Base-by-base conservation (phyloP, 2,797 vertebrate species). In the Trichosurus vulpecula region DNA sequence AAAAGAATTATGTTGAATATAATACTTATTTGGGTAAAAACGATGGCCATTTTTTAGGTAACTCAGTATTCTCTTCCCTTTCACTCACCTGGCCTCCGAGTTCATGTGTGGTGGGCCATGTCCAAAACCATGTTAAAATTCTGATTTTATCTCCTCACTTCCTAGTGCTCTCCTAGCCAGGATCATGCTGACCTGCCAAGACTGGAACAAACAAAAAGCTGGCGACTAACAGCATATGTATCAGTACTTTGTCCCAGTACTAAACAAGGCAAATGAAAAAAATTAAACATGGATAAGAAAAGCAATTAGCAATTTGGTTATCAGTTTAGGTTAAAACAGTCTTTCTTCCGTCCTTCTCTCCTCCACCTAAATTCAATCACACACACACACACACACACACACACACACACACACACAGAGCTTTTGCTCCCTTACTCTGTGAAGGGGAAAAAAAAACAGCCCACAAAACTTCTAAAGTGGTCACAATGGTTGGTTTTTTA, bases 181-280 rank as follows among this genome's bases (percentile, higher is more conserved):
- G 96, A 97, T 51, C 96, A 96, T 91, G 51, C 92, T 97, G 96
- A 93, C 53, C 95, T 95, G 96, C 96, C 97, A 97, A 96, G 52
- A 51, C 29, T 57, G 41, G 81, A 94, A 91, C 91, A 53, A 66
- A 94, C 54, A 54, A 96, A 92, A 96, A 90, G 74, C 10, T 58
- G 61, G 54, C 97, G 96, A 96, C 95, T 98, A 95, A 91, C 0
- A 89, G 52, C 92, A 57, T 53, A 92, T 54, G 81, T 52, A 54
- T 92, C 92, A 53, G 61, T 89, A 35, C 92, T 91, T 90, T 35
- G 66, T 91, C 92, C 87, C 94, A 57, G 93, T 96, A 95, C 94
- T 97, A 96, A 97, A 97, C 93, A 98, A 97, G 56, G 94, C 51
- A 95, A 97, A 92, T 74, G 51, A 35, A 57, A 97, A 95, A 96